Evolutionary conservation across 2,888 invertebrate genomes (phyloP).

Genomic region (Caenorhabditis becei): DNA sequence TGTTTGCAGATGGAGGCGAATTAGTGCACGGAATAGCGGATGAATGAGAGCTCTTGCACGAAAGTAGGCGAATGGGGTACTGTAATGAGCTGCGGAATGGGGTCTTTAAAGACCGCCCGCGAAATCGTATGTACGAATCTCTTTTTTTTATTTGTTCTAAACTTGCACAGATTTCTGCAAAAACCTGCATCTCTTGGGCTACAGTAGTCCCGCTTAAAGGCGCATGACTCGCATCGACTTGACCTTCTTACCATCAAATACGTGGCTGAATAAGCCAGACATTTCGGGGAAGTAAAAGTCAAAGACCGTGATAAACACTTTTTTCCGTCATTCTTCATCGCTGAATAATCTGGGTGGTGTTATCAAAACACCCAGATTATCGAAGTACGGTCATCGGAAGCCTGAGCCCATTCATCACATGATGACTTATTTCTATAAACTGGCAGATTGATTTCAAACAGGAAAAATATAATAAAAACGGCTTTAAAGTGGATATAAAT

Average conservation of each 20-base stretch:
- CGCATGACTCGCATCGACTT: too few relatives aligned
- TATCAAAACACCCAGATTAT: constrained; percentile 23
- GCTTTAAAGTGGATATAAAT: not conserved
- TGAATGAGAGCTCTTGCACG: not conserved
- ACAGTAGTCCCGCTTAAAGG: too few relatives aligned
- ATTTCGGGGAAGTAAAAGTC: not conserved
- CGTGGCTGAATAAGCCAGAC: not conserved
- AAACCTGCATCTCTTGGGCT: too few relatives aligned
- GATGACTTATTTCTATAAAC: not conserved
- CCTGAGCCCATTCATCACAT: constrained; percentile 7
- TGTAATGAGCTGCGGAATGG: not conserved
- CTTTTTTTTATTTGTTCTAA: too few relatives aligned
- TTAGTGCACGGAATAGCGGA: not conserved
- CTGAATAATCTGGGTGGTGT: not conserved
- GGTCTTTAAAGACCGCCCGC: too few relatives aligned
- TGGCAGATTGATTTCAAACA: not conserved
- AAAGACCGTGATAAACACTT: constrained; percentile 3
- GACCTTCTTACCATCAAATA: not conserved
- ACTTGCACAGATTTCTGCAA: too few relatives aligned
- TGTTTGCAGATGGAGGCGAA: constrained; percentile 11
- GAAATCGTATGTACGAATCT: too few relatives aligned
- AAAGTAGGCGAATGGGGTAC: not conserved
- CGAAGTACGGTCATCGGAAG: constrained; percentile 21
- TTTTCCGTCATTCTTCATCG: constrained; percentile 11
- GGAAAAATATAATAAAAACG: not conserved